Percentiles rank a stretch among this genome's conserved stretches.
Conservation (phyloP, 2,888 invertebrate species). For the Eupithecia subfuscata region DNA sequence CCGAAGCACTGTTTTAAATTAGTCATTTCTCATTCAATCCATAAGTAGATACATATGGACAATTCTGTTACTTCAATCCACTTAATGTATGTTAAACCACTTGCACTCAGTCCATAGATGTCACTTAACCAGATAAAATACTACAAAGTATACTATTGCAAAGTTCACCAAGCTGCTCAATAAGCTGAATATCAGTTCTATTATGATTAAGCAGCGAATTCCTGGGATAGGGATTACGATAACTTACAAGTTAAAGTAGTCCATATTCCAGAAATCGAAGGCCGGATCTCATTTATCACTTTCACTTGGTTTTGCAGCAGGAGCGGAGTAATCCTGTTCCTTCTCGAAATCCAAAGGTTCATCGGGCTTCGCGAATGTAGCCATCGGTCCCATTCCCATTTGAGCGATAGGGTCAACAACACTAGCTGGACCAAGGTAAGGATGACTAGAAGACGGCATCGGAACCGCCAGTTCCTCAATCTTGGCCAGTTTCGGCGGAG, state of each 20-base stretch:
- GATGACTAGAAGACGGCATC: constrained; percentile 77
- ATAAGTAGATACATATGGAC: constrained; percentile 14
- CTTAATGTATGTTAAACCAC: constrained; percentile 17
- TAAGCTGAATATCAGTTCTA: constrained; percentile 38
- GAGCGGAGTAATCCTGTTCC: constrained; percentile 67
- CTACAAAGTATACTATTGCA: constrained; percentile 29
- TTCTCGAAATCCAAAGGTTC: constrained; percentile 74
- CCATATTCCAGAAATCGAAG: constrained; percentile 46
- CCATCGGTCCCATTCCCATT: constrained; percentile 76
- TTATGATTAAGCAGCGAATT: constrained; percentile 38
- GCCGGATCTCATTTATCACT: constrained; percentile 58
- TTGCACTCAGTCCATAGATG: constrained; percentile 23
- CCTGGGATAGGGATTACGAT: constrained; percentile 32
- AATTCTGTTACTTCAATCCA: not conserved
- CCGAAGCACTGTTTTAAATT: constrained; percentile 12
- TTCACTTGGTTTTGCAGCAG: constrained; percentile 64
- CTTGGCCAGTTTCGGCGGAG: constrained; percentile 85
- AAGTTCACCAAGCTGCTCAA: constrained; percentile 36
- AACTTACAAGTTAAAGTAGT: constrained; percentile 44
- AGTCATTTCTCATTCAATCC: constrained; percentile 4
- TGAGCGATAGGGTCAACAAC: constrained; percentile 76
- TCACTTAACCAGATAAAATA: constrained; percentile 28
- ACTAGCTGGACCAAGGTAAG: constrained; percentile 70
- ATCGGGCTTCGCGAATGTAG: constrained; percentile 73
- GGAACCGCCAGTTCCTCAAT: constrained; percentile 79